Conservation (phyloP, 1,140 invertebrate genomes). For the Augochlora pura region DNA sequence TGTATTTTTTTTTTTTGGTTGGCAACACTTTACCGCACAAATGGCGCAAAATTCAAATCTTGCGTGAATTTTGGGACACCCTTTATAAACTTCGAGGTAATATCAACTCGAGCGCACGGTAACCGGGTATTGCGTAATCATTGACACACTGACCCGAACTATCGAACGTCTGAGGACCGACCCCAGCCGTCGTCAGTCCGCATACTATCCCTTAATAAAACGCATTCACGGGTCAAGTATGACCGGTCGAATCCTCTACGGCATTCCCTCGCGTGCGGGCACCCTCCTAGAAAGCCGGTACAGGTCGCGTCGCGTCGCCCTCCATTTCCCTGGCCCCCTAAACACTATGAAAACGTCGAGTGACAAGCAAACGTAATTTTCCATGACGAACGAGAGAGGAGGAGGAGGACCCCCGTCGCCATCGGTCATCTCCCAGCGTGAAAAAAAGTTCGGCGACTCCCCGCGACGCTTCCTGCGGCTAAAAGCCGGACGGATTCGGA, state of each 20-base stretch:
- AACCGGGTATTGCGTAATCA: too few relatives aligned
- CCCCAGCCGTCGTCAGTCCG: too few relatives aligned
- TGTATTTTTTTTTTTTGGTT: too few relatives aligned
- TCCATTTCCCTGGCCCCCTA: not conserved
- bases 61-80: too few relatives aligned
- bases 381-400: slow-evolving; percentile 19
- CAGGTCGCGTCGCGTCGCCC: not conserved
- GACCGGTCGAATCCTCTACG: slow-evolving; percentile 15
- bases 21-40: too few relatives aligned
- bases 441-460: slow-evolving; percentile 20
- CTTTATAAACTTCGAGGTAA: too few relatives aligned
- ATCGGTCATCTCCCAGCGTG: not conserved
- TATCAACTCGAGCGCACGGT: too few relatives aligned
- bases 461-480: not conserved
- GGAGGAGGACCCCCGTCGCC: not conserved
- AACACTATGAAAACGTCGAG: slow-evolving; percentile 18
- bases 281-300: not conserved
- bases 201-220: slow-evolving; percentile 7
- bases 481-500: slow-evolving; percentile 16
- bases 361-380: slow-evolving; percentile 23
- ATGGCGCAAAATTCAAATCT: too few relatives aligned
- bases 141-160: too few relatives aligned
- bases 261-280: not conserved
- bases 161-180: too few relatives aligned
- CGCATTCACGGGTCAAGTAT: not conserved